These are phyloP conservation scores for Drosophila rhopaloa DNA, from an alignment of 1,140 invertebrate species.

Conservation along the genomic window DNA sequence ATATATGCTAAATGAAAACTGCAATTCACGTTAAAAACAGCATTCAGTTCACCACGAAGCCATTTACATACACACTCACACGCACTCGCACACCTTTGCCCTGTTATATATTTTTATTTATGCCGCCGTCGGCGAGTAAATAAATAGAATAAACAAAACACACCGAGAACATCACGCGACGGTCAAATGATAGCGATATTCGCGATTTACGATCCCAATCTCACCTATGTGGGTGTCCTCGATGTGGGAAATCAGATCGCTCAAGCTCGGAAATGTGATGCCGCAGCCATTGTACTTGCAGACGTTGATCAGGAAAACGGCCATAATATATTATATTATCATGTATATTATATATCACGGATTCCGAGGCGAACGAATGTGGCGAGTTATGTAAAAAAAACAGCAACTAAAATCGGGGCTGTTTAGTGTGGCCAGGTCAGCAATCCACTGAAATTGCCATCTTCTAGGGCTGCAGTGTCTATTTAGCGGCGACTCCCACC, in stretches of 20 bases:
- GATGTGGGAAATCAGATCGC: conserved; percentile 93
- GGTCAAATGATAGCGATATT: conserved; percentile 52
- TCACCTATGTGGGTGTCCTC: conserved; percentile 94
- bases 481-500: not conserved
- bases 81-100: conserved; percentile 9
- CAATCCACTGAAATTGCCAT: not conserved
- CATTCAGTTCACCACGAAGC: conserved; percentile 53
- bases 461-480: conserved; percentile 2
- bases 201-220: conserved; percentile 2
- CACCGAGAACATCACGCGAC: conserved; percentile 71
- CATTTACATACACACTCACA: conserved; percentile 16
- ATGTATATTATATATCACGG: conserved; percentile 55
- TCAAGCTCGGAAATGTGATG: conserved; percentile 91
- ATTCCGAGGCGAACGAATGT: conserved; percentile 77
- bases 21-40: conserved; percentile 54
- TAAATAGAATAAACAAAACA: conserved; percentile 83
- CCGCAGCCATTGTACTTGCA: conserved; percentile 95
- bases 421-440: conserved; percentile 10
- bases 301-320: conserved; percentile 94
- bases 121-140: conserved; percentile 49
- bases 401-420: conserved; percentile 11
- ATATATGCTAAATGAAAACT: conserved; percentile 27
- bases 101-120: conserved; percentile 17
- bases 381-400: conserved; percentile 59
- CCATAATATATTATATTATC: conserved; percentile 86